Base-by-base conservation (phyloP, 2,888 invertebrate species). In the Kryphioiulus occultus region DNA sequence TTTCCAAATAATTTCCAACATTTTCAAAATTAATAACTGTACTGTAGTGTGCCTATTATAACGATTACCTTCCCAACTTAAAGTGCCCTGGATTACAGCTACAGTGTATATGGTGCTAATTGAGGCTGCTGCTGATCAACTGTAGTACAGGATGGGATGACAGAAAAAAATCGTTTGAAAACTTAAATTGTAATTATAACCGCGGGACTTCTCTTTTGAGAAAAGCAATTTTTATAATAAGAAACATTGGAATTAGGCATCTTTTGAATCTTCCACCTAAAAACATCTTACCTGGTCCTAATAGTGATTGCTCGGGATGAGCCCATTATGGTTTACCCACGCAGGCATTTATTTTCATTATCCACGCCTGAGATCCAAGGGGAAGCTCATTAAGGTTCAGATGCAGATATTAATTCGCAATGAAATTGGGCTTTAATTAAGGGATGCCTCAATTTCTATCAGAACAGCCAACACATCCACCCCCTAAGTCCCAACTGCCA, bases 371-470 rank as follows among this genome's bases (percentile, higher is more conserved):
- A 68, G n/a, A 68, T n/a, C 68, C 68, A 68, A 22, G 26, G 44
- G 68, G 68, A 68, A 68, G 68, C 68, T 68, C 68, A 68, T 68
- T 68, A 68, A 68, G 26, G 68, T 26, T 68, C 26, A 68, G 26
- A 22, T 68, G 68, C 68, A 68, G 68, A 26, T 68, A 68, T 68
- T 68, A 68, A 68, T 68, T 68, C 68, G 68, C 68, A 68, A n/a
- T 68, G 68, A 68, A 68, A 68, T 68, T 68, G 26, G 68, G 68
- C 68, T 68, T 22, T 68, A 68, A 68, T 68, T 68, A 68, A 68
- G 68, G 68, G 26, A 68, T n/a, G 68, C 68, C n/a, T 26, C 68
- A 68, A 68, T 68, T 68, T 68, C 22, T 26, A 68, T 68, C 22
- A 68, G n/a, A 26, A 22, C 22, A 68, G 68, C 68, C 68, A n/a